Evolutionary conservation across 2,797 vertebrate species (phyloP).

Genomic region (Trachops cirrhosus): DNA sequence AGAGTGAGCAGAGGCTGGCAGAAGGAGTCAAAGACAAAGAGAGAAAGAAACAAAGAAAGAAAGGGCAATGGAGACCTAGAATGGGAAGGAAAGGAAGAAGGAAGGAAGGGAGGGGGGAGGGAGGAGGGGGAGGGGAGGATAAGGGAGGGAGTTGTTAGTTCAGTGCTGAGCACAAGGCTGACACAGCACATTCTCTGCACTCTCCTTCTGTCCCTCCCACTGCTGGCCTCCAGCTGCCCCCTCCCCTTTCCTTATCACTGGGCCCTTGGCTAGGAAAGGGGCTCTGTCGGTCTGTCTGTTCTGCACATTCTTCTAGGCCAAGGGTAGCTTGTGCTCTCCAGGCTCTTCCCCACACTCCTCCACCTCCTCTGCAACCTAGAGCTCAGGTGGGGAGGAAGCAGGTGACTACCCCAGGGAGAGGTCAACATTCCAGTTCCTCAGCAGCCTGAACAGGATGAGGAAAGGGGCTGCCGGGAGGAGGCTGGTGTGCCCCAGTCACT

Average conservation of each 20-base stretch:
- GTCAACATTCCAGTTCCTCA: background rate
- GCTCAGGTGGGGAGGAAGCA: slow-evolving; percentile 48
- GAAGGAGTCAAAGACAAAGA: background rate
- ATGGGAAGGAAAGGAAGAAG: background rate
- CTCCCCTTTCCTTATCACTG: slow-evolving; percentile 63
- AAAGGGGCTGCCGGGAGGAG: background rate
- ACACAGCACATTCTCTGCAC: slow-evolving; percentile 70
- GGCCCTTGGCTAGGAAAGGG: background rate
- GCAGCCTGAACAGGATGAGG: background rate
- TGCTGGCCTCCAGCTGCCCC: slow-evolving; percentile 71
- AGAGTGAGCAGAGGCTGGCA: background rate
- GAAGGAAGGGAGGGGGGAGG: background rate
- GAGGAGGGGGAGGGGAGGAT: too few relatives aligned
- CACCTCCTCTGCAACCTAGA: background rate
- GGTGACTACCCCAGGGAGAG: slow-evolving; percentile 50
- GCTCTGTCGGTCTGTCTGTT: background rate
- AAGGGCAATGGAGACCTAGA: background rate
- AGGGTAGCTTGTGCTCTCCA: background rate
- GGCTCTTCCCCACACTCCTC: background rate
- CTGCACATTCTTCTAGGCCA: background rate
- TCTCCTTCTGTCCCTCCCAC: slow-evolving; percentile 34
- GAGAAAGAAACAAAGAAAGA: slow-evolving; percentile 38
- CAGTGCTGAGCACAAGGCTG: slow-evolving; percentile 51
- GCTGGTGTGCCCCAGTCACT: background rate
- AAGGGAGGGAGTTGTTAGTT: background rate